These are phyloP conservation scores for Ammospiza nelsoni DNA, from an alignment of 2,113 vertebrate species.

Conservation along the genomic window DNA sequence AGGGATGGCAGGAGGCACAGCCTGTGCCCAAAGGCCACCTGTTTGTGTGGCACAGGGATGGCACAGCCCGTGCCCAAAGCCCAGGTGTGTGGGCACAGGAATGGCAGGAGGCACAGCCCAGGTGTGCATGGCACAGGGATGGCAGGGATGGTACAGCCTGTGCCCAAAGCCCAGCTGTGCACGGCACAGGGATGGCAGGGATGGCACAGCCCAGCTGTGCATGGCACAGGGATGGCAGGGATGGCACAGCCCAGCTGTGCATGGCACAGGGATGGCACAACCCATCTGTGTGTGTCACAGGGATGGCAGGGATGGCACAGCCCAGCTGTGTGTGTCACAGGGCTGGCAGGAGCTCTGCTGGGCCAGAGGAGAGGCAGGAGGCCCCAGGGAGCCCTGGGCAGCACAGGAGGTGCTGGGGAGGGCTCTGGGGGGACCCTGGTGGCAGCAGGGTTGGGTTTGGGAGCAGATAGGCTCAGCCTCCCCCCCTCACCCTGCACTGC, in stretches of 20 bases:
- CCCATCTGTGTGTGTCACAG: too few relatives aligned
- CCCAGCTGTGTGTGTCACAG: too few relatives aligned
- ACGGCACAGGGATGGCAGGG: too few relatives aligned
- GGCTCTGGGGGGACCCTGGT: background rate
- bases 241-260: too few relatives aligned
- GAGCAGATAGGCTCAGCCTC: background rate
- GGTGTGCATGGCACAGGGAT: too few relatives aligned
- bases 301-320: background rate
- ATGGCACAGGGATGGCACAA: too few relatives aligned
- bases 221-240: background rate
- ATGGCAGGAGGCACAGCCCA: too few relatives aligned
- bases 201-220: background rate
- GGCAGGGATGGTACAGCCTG: too few relatives aligned
- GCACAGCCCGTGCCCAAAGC: background rate
- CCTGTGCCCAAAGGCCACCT: too few relatives aligned
- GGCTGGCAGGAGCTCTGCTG: background rate
- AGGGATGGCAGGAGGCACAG: too few relatives aligned
- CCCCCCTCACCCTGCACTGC: background rate
- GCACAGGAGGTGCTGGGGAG: background rate
- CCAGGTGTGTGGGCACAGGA: background rate
- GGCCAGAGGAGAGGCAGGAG: background rate
- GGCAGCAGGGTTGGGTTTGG: background rate
- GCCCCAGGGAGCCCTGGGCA: background rate
- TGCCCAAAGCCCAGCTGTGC: background rate
- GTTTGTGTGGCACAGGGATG: too few relatives aligned